Evolutionary conservation across 2,113 vertebrate genomes (phyloP).

Genomic region (Perccottus glenii): DNA sequence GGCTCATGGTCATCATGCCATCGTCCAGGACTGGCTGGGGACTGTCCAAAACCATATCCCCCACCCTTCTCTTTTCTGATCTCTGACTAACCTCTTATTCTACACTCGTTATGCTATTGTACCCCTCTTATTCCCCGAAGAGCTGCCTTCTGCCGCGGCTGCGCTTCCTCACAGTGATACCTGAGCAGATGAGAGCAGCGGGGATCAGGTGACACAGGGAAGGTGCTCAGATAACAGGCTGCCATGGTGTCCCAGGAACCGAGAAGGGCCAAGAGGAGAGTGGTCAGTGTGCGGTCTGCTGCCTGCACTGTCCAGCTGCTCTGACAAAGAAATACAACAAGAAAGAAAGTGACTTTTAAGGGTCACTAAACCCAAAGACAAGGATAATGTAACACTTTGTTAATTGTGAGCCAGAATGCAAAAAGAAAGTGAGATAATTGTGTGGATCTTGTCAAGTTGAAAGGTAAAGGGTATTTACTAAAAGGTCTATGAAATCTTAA

Average conservation of each 20-base stretch:
- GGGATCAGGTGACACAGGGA: conserved; percentile 67
- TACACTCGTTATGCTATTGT: background rate
- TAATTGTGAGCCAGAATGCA: too few relatives aligned
- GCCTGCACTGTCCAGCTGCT: conserved; percentile 26
- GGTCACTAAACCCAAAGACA: background rate
- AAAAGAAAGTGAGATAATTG: too few relatives aligned
- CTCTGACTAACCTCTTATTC: background rate
- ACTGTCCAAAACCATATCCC: conserved; percentile 23
- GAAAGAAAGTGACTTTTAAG: conserved; percentile 4
- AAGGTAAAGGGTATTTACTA: too few relatives aligned
- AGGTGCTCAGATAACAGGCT: conserved; percentile 63
- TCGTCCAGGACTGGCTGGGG: conserved; percentile 28
- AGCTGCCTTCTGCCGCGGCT: conserved; percentile 18
- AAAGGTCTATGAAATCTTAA: too few relatives aligned
- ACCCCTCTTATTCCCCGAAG: background rate
- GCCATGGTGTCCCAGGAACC: conserved; percentile 14
- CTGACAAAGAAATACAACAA: background rate
- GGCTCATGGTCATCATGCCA: conserved; percentile 49
- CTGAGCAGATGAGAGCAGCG: conserved; percentile 65
- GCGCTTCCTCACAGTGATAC: conserved; percentile 55
- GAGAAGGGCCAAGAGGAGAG: background rate
- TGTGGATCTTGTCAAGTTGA: too few relatives aligned
- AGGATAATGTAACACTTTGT: background rate
- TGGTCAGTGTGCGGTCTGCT: conserved; percentile 4
- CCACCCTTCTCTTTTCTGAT: background rate